Evolutionary conservation across 2,888 invertebrate genomes (phyloP), one percentile per base, ranked within the genome.

Genomic region (Drosophila mayaguana): DNA sequence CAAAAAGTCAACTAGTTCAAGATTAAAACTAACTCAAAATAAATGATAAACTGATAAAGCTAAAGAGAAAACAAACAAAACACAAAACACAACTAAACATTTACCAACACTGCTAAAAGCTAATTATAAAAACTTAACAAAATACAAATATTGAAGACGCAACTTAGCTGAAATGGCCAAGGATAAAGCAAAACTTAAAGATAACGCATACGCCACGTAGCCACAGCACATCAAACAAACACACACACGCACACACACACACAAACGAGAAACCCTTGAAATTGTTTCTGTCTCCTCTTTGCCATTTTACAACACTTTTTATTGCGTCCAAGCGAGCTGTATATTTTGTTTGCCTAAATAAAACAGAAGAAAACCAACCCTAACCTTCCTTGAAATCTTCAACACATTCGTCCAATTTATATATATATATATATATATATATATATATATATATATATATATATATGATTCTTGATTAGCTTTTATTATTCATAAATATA

Each of bases 101-200:
- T 75, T 72, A 75, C 64, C 57, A 79, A 78, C 70, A 71, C 66
- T 66, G 77, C 80, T 77, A 79, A 79, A 66, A 79, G 76, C 76
- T 75, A 77, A 55, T 51, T 57, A 73, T 34, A 62, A 75, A 77
- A 66, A 62, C 22, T 59, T 43, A 72, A 59, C 40, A 36, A 46
- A 16, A 6, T 34, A 45, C 45, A 59, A 43, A 56, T 46, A 51
- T 25, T 48, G 62, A 32, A 62, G 48, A 68, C 42, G 61, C 60
- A 50, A 65, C 48, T 55, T 72, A 64, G 59, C 64, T 22, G 11
- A 43, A 64, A 51, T 59, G 66, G 54, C 63, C 36, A 32, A 34
- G 46, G 20, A 54, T 34, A 22, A 59, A 38, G 7, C 7, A 45
- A 14, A 14, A n/a, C n/a, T n/a, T n/a, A n/a, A 76, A 73, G 69